These are phyloP conservation scores for Hyles vespertilio DNA, from an alignment of 1,140 invertebrate genomes.

Conservation along the genomic window DNA sequence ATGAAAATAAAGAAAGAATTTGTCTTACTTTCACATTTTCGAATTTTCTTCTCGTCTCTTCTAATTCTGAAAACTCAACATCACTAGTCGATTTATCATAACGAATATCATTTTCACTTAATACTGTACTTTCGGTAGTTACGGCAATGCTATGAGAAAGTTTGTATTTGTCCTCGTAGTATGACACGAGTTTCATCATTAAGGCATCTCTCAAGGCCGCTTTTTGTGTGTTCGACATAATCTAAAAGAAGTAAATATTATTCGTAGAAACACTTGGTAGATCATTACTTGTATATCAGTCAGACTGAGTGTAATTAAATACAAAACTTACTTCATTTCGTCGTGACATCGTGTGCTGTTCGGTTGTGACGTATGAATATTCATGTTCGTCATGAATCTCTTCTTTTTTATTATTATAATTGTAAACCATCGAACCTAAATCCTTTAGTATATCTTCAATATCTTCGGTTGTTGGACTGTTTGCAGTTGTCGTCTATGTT, in stretches of 20 bases:
- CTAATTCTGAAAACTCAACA: no score
- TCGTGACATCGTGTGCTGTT: not conserved
- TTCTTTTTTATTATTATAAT: constrained; percentile 10
- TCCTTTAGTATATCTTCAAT: constrained; percentile 26
- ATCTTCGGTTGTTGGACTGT: constrained; percentile 11
- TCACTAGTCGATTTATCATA: constrained; percentile 1
- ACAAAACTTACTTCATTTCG: constrained; percentile 14
- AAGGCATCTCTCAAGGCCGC: constrained; percentile 28
- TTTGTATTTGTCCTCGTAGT: constrained; percentile 48
- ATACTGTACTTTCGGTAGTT: constrained; percentile 6
- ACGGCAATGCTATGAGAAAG: constrained; percentile 10
- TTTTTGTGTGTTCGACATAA: constrained; percentile 20
- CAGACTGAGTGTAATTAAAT: no score
- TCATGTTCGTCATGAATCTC: not conserved
- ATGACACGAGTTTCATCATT: constrained; percentile 52
- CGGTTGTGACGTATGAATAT: constrained; percentile 3
- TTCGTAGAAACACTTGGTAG: not conserved
- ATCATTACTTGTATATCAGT: not conserved
- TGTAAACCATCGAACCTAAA: constrained; percentile 26
- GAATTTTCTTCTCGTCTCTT: no score
- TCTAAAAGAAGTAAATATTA: no score
- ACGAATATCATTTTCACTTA: not conserved
- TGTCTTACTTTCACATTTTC: no score
- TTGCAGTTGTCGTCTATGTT: constrained; percentile 1
- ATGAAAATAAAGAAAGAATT: no score